These are phyloP conservation scores for Paragorgia papillata DNA, from an alignment of 92 coral and sea anemone species.

Conservation along the genomic window DNA sequence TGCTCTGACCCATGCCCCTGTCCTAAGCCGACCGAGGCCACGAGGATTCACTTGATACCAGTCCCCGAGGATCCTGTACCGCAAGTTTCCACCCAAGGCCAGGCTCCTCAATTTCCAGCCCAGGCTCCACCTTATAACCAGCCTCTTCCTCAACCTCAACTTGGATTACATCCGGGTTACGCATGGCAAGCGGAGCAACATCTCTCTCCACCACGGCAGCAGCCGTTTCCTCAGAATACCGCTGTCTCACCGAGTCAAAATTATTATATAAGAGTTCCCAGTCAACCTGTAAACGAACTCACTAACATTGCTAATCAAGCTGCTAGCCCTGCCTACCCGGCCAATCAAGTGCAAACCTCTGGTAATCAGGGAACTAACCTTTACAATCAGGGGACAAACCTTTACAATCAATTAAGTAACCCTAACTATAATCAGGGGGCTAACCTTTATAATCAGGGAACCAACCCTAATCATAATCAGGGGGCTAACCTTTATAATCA, in stretches of 20 bases:
- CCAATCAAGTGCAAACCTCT: neutral
- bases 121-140: neutral
- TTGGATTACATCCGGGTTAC: too few relatives aligned
- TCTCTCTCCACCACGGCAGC: too few relatives aligned
- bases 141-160: neutral
- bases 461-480: slow-evolving; percentile 6
- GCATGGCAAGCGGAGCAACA: too few relatives aligned
- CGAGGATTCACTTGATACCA: neutral
- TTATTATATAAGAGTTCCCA: neutral
- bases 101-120: neutral
- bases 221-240: too few relatives aligned
- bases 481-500: neutral
- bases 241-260: too few relatives aligned
- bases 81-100: neutral
- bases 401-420: neutral
- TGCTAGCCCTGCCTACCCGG: neutral
- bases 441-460: neutral
- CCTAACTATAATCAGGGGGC: neutral
- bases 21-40: neutral
- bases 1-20: slow-evolving; percentile 25
- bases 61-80: neutral
- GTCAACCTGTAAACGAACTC: neutral
- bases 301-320: neutral
- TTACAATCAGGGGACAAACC: neutral
- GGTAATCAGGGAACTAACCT: neutral